Evolutionary conservation across 1,140 invertebrate genomes (phyloP), one percentile per base, ranked within the genome.

Genomic region (Camponotus vicinus): DNA sequence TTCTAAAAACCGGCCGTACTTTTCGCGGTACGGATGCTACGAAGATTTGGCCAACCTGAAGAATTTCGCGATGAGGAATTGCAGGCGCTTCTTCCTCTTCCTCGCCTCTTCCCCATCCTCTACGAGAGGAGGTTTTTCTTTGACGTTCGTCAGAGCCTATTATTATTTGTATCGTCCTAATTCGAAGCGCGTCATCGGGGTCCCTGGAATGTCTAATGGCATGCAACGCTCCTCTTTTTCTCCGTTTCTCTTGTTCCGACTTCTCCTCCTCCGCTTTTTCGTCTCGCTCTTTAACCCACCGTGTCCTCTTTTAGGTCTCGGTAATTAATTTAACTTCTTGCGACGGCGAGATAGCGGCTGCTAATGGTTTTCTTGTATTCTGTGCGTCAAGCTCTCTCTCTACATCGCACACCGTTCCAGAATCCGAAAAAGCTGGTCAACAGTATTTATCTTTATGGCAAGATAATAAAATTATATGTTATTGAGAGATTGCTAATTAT

Each of bases 301-400:
- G 80, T 78, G 78, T 83, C 75, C 76, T 69, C 79, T 61, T 86
- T 76, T 87, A 87, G 76, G 88, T 87, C 89, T 86, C 75, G 83
- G 93, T 95, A 95, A 95, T 95, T 95, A 95, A 95, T 95, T 95
- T 95, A 94, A 95, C 92, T 95, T 95, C 92, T 94, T 95, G 92
- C 92, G 83, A 86, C 86, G 86, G 75, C 91, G 91, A 52, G 49
- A 93, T 94, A 92, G 93, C 92, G 93, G 92, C 93, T 93, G 92
- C 93, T 94, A 94, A 95, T 94, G 92, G 93, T 95, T 94, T 94
- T 94, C 92, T 94, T 94, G 93, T 93, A 93, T 88, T 91, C 89
- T 84, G 49, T 52, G 82, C 61, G 85, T 85, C 83, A 87, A 91
- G 70, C 85, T 85, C 70, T 85, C 84, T 80, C 49, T 52, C 15